Evolutionary conservation across 2,888 invertebrate genomes (phyloP).

Genomic region (Andrena praecox): DNA sequence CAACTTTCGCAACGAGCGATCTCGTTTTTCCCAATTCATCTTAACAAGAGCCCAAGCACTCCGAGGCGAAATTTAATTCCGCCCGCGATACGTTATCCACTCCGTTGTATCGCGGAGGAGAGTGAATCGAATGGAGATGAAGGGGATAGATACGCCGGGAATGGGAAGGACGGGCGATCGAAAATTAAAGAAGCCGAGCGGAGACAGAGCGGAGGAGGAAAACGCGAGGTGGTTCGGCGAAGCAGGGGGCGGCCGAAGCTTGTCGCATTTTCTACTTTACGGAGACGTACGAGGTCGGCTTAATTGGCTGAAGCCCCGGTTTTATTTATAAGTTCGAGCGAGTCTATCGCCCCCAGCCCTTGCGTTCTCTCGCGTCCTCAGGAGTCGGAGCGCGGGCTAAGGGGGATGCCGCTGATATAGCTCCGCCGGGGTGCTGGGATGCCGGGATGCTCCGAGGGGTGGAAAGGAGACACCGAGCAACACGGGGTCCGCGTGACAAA

Average conservation of each 20-base stretch:
- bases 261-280: constrained; percentile 83
- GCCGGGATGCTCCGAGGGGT: constrained; percentile 35
- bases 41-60: neutral
- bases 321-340: constrained; percentile 83
- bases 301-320: constrained; percentile 81
- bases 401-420: constrained; percentile 44
- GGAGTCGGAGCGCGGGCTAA: constrained; percentile 47
- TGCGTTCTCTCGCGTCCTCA: constrained; percentile 41
- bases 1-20: neutral
- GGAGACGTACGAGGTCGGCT: constrained; percentile 82
- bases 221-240: neutral
- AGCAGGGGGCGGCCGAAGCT: constrained; percentile 37
- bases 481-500: constrained; percentile 79
- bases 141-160: neutral
- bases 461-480: constrained; percentile 52
- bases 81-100: neutral
- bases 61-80: constrained; percentile 7
- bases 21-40: neutral
- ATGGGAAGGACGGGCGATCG: constrained; percentile 12
- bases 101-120: neutral
- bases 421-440: constrained; percentile 8
- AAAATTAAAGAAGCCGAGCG: constrained; percentile 33
- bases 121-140: constrained; percentile 18
- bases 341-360: constrained; percentile 78
- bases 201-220: neutral